phyloP scores from a whole-genome alignment of 2,797 vertebrate genomes.

The Decapterus maruadsi region DNA sequence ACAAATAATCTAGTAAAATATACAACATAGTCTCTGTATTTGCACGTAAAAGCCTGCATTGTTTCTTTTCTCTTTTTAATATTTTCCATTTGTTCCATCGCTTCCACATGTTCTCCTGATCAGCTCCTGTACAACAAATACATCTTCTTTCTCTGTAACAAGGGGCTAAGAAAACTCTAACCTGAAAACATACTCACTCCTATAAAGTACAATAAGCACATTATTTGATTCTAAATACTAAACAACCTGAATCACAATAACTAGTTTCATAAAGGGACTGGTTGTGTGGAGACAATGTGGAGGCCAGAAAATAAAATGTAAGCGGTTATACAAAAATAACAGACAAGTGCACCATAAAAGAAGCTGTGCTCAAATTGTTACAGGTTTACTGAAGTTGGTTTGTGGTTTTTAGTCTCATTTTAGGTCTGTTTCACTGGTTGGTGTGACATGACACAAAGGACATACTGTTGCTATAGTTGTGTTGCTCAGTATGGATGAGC shows the following conservation, averaged over 20 bases:
- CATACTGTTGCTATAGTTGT: neutral
- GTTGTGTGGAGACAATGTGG: neutral
- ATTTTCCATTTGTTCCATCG: conserved; percentile 1
- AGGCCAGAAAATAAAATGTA: conserved; percentile 1
- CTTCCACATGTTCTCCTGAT: neutral
- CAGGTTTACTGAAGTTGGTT: neutral
- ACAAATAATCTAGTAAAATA: conserved; percentile 34
- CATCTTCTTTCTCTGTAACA: conserved; percentile 12
- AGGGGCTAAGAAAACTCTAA: conserved; percentile 12
- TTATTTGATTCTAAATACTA: neutral
- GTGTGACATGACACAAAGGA: neutral
- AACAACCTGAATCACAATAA: neutral
- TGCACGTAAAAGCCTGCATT: conserved; percentile 10
- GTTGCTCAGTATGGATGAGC: neutral
- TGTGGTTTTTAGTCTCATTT: neutral
- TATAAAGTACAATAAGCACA: conserved; percentile 3
- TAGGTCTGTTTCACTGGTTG: neutral
- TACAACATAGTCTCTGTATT: conserved; percentile 6
- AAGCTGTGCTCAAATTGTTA: neutral
- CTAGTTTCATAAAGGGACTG: neutral
- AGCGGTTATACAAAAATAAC: neutral
- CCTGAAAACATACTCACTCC: neutral
- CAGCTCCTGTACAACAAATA: neutral
- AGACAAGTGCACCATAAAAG: neutral
- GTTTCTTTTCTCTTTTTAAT: neutral